These are phyloP conservation scores for Condylura cristata DNA, from an alignment of 2,113 vertebrate genomes.

Conservation along the genomic window DNA sequence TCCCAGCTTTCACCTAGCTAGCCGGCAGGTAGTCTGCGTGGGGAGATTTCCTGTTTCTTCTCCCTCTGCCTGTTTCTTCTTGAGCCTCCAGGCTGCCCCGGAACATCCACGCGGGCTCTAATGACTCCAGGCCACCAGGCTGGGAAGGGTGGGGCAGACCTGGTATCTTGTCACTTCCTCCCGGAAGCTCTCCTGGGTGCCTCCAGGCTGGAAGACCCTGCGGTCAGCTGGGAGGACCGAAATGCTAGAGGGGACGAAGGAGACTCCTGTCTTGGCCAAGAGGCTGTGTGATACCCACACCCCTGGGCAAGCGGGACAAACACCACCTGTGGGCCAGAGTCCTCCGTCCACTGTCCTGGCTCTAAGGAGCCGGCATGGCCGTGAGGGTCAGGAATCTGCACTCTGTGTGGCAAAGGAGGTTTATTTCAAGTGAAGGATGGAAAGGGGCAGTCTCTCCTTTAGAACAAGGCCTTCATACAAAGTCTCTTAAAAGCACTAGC, in stretches of 20 bases:
- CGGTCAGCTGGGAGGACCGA: background rate
- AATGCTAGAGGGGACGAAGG: background rate
- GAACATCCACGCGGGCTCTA: too few relatives aligned
- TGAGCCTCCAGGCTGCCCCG: background rate
- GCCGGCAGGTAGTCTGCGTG: too few relatives aligned
- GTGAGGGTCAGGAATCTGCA: background rate
- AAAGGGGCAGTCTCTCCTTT: background rate
- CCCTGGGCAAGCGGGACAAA: accelerated
- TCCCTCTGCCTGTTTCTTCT: background rate
- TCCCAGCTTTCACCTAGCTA: background rate
- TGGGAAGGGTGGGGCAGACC: background rate
- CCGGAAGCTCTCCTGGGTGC: too few relatives aligned
- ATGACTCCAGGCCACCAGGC: accelerated
- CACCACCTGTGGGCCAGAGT: background rate
- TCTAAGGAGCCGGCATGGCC: accelerated
- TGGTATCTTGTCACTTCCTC: background rate
- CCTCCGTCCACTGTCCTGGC: background rate
- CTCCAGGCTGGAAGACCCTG: background rate
- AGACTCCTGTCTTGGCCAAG: background rate
- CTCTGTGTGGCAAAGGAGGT: background rate
- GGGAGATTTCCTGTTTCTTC: background rate
- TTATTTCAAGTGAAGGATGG: background rate
- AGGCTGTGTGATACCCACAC: background rate
- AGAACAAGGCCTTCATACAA: background rate
- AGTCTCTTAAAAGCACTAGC: background rate